phyloP scores from a whole-genome alignment of 2,797 vertebrate genomes.

The Gambusia yucatana region DNA sequence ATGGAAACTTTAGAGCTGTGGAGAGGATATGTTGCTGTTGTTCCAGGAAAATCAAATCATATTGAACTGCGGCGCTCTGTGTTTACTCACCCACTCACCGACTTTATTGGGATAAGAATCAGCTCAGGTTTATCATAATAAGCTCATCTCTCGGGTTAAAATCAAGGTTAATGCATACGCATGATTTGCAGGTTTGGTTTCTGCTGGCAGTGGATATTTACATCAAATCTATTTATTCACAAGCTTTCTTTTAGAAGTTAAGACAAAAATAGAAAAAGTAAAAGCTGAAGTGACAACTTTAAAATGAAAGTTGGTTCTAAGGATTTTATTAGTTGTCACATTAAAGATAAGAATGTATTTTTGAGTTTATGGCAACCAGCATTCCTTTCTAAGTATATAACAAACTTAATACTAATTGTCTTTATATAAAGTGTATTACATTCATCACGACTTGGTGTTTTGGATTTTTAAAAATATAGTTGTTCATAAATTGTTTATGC shows the following conservation, averaged over 20 bases:
- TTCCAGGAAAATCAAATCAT: constrained; percentile 58
- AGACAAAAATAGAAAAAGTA: neutral
- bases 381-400: neutral
- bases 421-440: neutral
- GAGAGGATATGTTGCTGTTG: constrained; percentile 37
- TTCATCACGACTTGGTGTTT: neutral
- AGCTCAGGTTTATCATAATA: constrained; percentile 35
- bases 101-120: constrained; percentile 59
- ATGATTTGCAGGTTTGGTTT: neutral
- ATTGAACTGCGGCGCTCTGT: constrained; percentile 49
- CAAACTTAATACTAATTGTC: neutral
- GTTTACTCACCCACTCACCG: constrained; percentile 56
- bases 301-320: neutral
- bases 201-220: neutral
- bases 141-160: constrained; percentile 20
- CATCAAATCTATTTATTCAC: neutral
- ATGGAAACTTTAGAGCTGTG: constrained; percentile 52
- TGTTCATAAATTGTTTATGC: neutral
- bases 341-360: neutral
- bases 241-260: neutral
- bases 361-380: neutral
- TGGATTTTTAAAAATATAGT: neutral
- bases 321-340: neutral
- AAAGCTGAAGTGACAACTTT: neutral
- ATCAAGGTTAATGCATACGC: constrained; percentile 2